phyloP scores from a whole-genome alignment of 2,113 vertebrate species.

The Grammomys surdaster region DNA sequence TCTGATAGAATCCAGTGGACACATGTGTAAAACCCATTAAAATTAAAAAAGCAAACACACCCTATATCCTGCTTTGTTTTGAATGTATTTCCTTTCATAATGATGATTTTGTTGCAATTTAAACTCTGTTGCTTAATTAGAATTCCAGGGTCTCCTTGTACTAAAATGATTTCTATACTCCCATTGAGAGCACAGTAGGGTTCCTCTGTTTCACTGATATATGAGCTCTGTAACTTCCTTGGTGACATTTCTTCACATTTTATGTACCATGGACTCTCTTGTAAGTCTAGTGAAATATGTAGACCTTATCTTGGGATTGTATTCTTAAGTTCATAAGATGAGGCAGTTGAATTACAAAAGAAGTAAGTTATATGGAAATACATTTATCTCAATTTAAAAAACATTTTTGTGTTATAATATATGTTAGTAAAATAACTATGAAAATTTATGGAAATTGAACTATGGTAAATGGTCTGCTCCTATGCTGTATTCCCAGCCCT shows the following conservation, averaged over 20 bases:
- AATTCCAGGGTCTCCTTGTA: background rate
- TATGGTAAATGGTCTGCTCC: background rate
- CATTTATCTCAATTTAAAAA: conserved; percentile 43
- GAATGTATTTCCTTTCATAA: background rate
- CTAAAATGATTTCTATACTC: background rate
- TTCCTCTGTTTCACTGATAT: conserved; percentile 22
- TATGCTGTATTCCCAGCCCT: background rate
- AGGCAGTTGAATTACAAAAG: background rate
- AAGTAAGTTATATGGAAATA: conserved; percentile 36
- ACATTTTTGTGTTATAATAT: conserved; percentile 15
- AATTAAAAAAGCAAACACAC: background rate
- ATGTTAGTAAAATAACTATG: background rate
- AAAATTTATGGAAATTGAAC: background rate
- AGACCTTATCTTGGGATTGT: conserved; percentile 25
- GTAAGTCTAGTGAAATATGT: conserved; percentile 18
- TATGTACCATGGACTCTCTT: background rate
- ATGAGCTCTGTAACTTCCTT: conserved; percentile 27
- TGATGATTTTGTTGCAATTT: conserved; percentile 40
- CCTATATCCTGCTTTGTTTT: background rate
- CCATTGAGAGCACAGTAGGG: conserved; percentile 4
- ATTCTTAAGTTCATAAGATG: conserved; percentile 45
- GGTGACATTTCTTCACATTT: background rate
- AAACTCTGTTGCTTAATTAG: background rate
- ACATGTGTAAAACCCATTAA: conserved; percentile 11
- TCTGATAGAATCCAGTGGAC: conserved; percentile 13